These are phyloP conservation scores for Perdita meconis DNA, from an alignment of 2,888 invertebrate genomes.

Conservation along the genomic window DNA sequence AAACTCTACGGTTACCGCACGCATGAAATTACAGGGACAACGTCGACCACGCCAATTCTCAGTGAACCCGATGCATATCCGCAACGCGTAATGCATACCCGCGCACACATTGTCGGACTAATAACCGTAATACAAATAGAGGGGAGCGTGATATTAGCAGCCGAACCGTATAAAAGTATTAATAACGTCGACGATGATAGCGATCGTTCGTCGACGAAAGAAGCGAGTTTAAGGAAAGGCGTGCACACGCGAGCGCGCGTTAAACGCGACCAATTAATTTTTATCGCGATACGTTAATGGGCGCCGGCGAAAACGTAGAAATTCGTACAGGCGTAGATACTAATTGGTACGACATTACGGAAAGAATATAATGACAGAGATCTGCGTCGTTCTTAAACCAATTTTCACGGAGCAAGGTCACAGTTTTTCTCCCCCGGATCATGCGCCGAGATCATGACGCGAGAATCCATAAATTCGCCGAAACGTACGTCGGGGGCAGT, in stretches of 20 bases:
- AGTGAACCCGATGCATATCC: background rate
- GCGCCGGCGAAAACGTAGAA: background rate
- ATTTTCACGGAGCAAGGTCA: conserved; percentile 13
- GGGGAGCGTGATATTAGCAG: conserved; percentile 1
- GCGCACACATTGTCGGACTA: background rate
- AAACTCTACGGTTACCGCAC: background rate
- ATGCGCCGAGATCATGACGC: background rate
- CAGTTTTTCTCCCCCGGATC: background rate
- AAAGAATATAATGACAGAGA: conserved; percentile 10
- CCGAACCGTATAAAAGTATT: background rate
- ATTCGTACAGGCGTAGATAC: too few relatives aligned
- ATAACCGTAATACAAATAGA: background rate
- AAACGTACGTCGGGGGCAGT: background rate
- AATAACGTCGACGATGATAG: background rate
- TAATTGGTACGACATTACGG: conserved; percentile 1
- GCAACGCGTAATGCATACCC: background rate
- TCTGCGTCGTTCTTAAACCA: background rate
- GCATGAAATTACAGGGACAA: background rate
- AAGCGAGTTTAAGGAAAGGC: background rate
- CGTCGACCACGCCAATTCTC: background rate
- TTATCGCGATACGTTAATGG: conserved; percentile 21
- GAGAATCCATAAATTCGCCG: background rate
- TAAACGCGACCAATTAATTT: conserved; percentile 5
- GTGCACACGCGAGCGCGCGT: background rate
- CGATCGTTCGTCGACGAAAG: background rate